Conservation (phyloP, 2,888 invertebrate genomes). For the Cosmorhoe ocellata region DNA sequence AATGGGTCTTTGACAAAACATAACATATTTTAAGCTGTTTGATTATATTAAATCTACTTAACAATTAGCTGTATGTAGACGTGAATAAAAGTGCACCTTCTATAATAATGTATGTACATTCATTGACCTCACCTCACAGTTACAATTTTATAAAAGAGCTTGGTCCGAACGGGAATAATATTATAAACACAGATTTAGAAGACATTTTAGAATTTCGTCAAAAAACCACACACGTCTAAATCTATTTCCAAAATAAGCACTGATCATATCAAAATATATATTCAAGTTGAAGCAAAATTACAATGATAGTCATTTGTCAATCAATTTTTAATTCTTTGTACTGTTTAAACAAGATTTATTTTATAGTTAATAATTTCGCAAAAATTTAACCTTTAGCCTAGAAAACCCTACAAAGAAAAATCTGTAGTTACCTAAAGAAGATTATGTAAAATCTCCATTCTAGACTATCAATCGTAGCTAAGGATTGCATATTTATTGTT, state of each 20-base stretch:
- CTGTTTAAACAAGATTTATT: constrained; percentile 73
- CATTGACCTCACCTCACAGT: constrained; percentile 50
- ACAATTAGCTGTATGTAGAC: background rate
- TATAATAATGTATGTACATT: constrained; percentile 31
- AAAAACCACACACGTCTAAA: constrained; percentile 34
- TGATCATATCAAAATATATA: constrained; percentile 73
- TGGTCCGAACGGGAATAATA: constrained; percentile 59
- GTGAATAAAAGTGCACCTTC: constrained; percentile 3
- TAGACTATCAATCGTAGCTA: constrained; percentile 25
- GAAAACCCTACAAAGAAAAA: constrained; percentile 60
- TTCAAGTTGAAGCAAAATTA: constrained; percentile 57
- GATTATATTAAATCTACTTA: background rate
- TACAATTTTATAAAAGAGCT: constrained; percentile 42
- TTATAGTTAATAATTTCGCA: constrained; percentile 32
- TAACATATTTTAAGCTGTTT: background rate
- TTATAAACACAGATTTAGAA: constrained; percentile 34
- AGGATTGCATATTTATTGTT: constrained; percentile 2
- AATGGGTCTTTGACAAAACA: constrained; percentile 5
- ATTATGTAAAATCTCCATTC: constrained; percentile 50
- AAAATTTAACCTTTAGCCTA: constrained; percentile 61
- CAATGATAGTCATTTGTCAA: constrained; percentile 50
- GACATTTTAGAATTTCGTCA: constrained; percentile 42
- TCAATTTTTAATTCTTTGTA: constrained; percentile 70
- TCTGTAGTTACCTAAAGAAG: constrained; percentile 50
- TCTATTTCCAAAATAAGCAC: constrained; percentile 57